phyloP scores from a whole-genome alignment of 2,113 vertebrate species.

The Crotalus viridis region DNA sequence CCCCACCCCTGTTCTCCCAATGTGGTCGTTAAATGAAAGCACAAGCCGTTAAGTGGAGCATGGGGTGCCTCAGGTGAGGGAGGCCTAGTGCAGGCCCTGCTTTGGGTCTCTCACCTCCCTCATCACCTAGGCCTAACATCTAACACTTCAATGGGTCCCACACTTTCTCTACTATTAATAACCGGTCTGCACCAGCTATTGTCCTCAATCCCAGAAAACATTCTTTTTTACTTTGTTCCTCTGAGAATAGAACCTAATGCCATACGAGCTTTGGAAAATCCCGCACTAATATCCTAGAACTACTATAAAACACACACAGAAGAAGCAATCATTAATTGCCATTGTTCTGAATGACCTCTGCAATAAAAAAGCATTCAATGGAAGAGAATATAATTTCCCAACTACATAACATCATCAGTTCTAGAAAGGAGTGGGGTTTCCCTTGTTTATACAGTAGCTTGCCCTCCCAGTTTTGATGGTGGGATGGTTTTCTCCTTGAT shows the following conservation, averaged over 20 bases:
- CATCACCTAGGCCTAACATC: background rate
- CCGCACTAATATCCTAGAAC: background rate
- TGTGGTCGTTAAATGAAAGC: background rate
- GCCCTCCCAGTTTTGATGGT: background rate
- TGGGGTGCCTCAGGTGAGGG: background rate
- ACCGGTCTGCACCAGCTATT: background rate
- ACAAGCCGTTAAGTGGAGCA: background rate
- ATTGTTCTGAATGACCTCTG: background rate
- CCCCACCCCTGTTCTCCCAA: background rate
- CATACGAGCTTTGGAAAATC: background rate
- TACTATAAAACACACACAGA: background rate
- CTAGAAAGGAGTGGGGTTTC: background rate
- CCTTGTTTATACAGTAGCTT: background rate
- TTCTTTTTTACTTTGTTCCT: background rate
- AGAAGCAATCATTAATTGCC: background rate
- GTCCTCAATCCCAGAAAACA: background rate
- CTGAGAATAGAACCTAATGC: background rate
- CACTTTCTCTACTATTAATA: background rate
- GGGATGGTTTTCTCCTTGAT: background rate
- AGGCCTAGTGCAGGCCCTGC: background rate
- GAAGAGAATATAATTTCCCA: background rate
- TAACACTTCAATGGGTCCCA: background rate
- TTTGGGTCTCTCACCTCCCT: no score
- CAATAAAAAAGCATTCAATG: background rate
- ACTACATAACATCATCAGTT: background rate